phyloP scores from a whole-genome alignment of 2,113 vertebrate genomes.

The Charina bottae region DNA sequence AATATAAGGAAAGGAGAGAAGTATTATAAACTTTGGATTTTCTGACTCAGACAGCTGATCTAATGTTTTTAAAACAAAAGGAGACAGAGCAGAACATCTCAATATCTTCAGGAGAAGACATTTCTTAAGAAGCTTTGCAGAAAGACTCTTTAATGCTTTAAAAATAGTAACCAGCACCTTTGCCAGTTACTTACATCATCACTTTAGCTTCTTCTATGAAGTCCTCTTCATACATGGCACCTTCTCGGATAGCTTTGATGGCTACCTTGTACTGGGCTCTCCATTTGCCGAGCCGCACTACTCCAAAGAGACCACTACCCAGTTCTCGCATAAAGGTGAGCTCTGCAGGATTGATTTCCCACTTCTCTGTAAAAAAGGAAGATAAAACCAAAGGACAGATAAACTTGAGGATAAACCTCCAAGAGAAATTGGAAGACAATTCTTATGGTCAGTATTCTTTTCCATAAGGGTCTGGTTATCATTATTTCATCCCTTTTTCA shows the following conservation, averaged over 20 bases:
- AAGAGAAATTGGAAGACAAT: background rate
- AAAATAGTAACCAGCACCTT: background rate
- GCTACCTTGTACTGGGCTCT: constrained; percentile 90
- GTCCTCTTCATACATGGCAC: constrained; percentile 95
- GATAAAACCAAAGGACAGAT: background rate
- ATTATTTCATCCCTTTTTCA: background rate
- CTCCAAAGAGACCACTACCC: constrained; percentile 88
- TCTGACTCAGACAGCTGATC: background rate
- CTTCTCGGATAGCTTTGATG: constrained; percentile 92
- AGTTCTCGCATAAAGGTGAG: constrained; percentile 94
- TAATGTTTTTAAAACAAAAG: background rate
- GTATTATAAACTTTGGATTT: background rate
- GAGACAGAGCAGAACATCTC: background rate
- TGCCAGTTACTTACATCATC: constrained; percentile 86
- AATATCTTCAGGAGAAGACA: background rate
- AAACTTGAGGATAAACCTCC: background rate
- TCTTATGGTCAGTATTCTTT: too few species aligned
- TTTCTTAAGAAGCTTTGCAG: background rate
- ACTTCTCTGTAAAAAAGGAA: constrained; percentile 80
- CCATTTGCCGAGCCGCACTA: constrained; percentile 93
- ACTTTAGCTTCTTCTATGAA: constrained; percentile 97
- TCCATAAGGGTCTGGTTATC: background rate
- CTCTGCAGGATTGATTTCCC: constrained; percentile 92
- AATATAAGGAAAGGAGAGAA: background rate
- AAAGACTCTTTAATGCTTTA: background rate